Evolutionary conservation across 2,888 invertebrate species (phyloP).

Genomic region (Aricia artaxerxes): DNA sequence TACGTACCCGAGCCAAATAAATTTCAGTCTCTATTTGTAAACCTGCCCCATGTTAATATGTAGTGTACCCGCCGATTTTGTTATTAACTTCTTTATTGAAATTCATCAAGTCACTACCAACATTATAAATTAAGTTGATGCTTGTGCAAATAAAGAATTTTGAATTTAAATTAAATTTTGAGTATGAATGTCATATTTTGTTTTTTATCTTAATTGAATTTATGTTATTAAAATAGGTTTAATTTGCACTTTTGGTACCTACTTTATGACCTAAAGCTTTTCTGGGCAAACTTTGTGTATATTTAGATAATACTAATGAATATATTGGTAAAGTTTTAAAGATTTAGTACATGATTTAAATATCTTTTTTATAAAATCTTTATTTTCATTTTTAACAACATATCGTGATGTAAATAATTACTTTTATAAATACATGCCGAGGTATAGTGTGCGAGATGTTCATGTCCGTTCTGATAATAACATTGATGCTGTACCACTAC

Average conservation of each 20-base stretch:
- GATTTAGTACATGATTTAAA: background rate
- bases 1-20: constrained; percentile 63
- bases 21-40: constrained; percentile 68
- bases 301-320: too few species aligned
- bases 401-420: background rate
- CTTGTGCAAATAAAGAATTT: too few species aligned
- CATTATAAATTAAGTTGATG: background rate
- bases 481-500: background rate
- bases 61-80: constrained; percentile 10
- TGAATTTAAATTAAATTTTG: too few species aligned
- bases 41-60: constrained; percentile 43
- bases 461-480: background rate
- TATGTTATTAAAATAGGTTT: background rate
- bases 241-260: background rate
- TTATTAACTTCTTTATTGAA: background rate
- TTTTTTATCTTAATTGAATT: too few species aligned
- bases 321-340: background rate
- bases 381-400: background rate
- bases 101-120: background rate
- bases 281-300: too few species aligned
- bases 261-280: too few species aligned
- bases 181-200: background rate
- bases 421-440: background rate
- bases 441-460: background rate
- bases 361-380: background rate